phyloP scores from a whole-genome alignment of 2,113 vertebrate genomes.

The Meleagris gallopavo region DNA sequence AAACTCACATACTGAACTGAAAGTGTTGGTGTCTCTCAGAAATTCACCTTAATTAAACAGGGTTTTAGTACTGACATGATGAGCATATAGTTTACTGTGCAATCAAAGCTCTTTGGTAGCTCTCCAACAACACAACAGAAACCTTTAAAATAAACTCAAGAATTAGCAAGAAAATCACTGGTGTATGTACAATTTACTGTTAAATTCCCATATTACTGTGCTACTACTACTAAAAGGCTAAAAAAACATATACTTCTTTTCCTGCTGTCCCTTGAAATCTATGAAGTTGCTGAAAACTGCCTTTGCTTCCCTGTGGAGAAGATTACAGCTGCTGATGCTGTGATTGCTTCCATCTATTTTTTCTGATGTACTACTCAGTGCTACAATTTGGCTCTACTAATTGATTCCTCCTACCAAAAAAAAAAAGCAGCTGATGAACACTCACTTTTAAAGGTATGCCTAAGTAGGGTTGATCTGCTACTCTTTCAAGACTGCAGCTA shows the following conservation, averaged over 20 bases:
- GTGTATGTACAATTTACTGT: neutral
- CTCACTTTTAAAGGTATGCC: constrained; percentile 2
- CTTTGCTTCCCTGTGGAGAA: constrained; percentile 13
- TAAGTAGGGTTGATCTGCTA: constrained; percentile 38
- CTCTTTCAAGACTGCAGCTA: constrained; percentile 32
- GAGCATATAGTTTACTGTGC: neutral
- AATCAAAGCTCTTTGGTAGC: neutral
- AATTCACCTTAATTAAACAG: neutral
- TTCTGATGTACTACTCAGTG: constrained; percentile 52
- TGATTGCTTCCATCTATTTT: constrained; percentile 38
- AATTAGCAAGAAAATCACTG: neutral
- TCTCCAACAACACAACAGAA: neutral
- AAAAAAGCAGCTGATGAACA: constrained; percentile 51
- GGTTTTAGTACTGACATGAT: neutral
- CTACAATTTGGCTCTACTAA: constrained; percentile 34
- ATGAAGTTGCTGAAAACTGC: constrained; percentile 3
- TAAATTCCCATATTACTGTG: neutral
- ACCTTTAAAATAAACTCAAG: neutral
- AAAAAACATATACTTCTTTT: neutral
- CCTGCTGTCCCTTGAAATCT: neutral
- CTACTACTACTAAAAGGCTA: neutral
- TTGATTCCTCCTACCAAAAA: constrained; percentile 53
- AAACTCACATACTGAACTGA: neutral
- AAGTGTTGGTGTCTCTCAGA: neutral
- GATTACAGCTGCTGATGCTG: constrained; percentile 6